These are phyloP conservation scores for Mesoligia furuncula DNA, from an alignment of 2,888 invertebrate species.

Conservation along the genomic window DNA sequence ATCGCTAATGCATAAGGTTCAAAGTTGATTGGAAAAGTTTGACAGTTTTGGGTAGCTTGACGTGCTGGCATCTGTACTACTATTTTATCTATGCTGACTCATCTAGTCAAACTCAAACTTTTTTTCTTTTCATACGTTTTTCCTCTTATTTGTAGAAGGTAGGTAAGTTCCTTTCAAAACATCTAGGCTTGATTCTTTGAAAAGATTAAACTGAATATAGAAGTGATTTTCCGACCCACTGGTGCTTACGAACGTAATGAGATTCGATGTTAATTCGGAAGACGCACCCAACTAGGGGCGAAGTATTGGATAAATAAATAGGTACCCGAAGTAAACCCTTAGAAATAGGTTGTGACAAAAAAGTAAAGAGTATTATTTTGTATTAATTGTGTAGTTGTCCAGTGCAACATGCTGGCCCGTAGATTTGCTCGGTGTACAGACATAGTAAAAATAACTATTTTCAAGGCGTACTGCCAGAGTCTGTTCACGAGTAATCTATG, in stretches of 20 bases:
- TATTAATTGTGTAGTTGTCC: too few relatives aligned
- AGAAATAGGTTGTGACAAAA: neutral
- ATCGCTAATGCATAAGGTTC: too few relatives aligned
- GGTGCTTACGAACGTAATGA: slow-evolving; percentile 35
- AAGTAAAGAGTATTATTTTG: neutral
- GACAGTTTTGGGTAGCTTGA: too few relatives aligned
- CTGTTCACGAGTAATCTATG: too few relatives aligned
- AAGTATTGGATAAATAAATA: slow-evolving; percentile 21
- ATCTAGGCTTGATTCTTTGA: slow-evolving; percentile 16
- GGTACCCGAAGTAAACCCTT: neutral
- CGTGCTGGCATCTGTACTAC: too few relatives aligned
- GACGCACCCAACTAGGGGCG: neutral
- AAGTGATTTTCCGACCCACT: slow-evolving; percentile 47
- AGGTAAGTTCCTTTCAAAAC: neutral
- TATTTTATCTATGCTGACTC: neutral
- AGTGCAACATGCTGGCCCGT: too few relatives aligned
- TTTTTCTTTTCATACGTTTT: neutral
- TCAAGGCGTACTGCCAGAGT: too few relatives aligned
- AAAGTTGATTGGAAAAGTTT: too few relatives aligned
- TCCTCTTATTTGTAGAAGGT: neutral
- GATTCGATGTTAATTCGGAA: slow-evolving; percentile 44
- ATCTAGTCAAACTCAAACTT: neutral
- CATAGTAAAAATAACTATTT: too few relatives aligned
- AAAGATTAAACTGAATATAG: slow-evolving; percentile 39
- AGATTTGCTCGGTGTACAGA: too few relatives aligned